Base-by-base conservation (phyloP, 2,888 invertebrate genomes). In the Entomobrya multifasciata region DNA sequence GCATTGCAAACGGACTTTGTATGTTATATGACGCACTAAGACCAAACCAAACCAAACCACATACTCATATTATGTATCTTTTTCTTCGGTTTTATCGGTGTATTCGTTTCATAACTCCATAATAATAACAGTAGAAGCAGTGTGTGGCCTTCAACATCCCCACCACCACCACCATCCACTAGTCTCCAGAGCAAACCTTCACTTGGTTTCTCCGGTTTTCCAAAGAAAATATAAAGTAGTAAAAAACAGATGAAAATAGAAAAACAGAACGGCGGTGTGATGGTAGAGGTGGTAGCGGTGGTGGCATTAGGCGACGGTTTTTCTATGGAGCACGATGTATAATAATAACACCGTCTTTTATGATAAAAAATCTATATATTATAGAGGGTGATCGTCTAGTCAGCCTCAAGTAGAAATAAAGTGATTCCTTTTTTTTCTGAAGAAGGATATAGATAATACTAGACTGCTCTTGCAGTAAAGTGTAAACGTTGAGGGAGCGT, bases 341-440 rank as follows among this genome's bases (percentile, higher is more conserved):
- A 20, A 20, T 20, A n/a, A 36, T 62, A 62, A n/a, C n/a, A n/a
- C n/a, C n/a, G n/a, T n/a, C n/a, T n/a, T n/a, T 60, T n/a, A 36
- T 62, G 44, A 44, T 65, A 67, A 44, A 17, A 65, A 36, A 36
- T 65, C 65, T n/a, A 36, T 65, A 36, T 65, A 57, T 65, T 10
- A 27, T 67, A 44, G 5, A 67, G 67, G 44, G 41, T 67, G 41
- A 67, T 67, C 44, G 44, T 36, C 67, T 17, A 41, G 22, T 4
- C 36, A 25, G 11, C 1, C 20, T 17, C 65, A 67, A 44, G 41
- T 41, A 36, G n/a, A 15, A 49, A n/a, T 49, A n/a, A 49, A 49
- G 5, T 36, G 49, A 49, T 49, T 15, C 13, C 3, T n/a, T 13
- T 13, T 15, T 49, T 13, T 15, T 49, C 3, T 13, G 49, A 20